phyloP scores from a whole-genome alignment of 2,113 vertebrate species.

The Stegostoma tigrinum region DNA sequence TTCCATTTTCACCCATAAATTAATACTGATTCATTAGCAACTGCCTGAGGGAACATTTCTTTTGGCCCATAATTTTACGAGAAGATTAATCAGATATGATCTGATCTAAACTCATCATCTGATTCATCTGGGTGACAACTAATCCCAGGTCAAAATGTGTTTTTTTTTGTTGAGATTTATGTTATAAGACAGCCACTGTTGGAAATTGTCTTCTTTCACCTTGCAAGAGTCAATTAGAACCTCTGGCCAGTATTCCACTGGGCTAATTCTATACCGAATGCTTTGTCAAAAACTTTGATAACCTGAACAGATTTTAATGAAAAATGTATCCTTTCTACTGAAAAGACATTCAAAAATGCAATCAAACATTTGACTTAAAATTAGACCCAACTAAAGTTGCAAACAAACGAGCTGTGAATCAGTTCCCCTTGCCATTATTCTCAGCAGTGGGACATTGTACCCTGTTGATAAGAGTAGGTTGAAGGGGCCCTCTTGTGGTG shows the following conservation, averaged over 20 bases:
- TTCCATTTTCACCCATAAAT: constrained; percentile 51
- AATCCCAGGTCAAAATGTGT: constrained; percentile 38
- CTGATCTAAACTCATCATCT: constrained; percentile 39
- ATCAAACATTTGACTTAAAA: background rate
- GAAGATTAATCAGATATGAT: constrained; percentile 45
- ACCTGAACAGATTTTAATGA: background rate
- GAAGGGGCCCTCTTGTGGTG: too few relatives aligned
- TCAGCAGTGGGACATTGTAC: background rate
- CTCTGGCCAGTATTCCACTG: background rate
- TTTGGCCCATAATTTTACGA: constrained; percentile 42
- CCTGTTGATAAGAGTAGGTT: background rate
- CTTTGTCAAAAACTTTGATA: background rate
- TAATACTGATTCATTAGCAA: constrained; percentile 52
- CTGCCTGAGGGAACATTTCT: constrained; percentile 46
- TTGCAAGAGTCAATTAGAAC: background rate
- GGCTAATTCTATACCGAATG: background rate
- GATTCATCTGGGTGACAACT: constrained; percentile 43
- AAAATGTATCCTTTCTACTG: background rate
- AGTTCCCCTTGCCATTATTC: background rate
- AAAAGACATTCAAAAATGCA: background rate
- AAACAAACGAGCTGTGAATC: background rate
- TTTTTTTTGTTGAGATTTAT: constrained; percentile 36
- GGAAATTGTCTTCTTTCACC: constrained; percentile 36
- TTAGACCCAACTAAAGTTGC: background rate
- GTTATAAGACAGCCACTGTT: constrained; percentile 35